Evolutionary conservation across 2,797 vertebrate genomes (phyloP).

Genomic region (Lepus oiostolus): DNA sequence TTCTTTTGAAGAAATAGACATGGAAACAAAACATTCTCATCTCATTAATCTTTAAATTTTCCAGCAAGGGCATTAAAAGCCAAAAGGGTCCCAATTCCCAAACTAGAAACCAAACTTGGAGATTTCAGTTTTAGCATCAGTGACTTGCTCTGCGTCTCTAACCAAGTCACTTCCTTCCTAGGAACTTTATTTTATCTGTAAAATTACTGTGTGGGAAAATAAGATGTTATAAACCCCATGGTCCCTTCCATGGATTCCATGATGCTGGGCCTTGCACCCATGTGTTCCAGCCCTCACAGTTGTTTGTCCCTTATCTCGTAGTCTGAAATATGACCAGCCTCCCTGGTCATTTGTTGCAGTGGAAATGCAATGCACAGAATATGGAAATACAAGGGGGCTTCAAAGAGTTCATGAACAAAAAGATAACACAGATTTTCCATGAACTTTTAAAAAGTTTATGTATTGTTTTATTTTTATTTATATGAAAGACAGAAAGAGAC

Average conservation of each 20-base stretch:
- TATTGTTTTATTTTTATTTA: too few species aligned
- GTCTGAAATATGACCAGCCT: neutral
- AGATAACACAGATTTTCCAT: too few species aligned
- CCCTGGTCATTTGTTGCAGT: neutral
- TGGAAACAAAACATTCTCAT: constrained; percentile 70
- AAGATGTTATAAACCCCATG: neutral
- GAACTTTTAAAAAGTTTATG: too few species aligned
- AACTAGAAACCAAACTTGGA: neutral
- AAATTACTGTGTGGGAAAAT: neutral
- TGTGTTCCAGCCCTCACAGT: neutral
- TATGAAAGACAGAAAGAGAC: too few species aligned
- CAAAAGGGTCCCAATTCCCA: neutral
- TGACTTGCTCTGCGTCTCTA: constrained; percentile 1
- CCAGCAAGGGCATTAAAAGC: neutral
- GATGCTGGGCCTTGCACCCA: neutral
- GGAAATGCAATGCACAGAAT: neutral
- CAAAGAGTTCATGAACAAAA: too few species aligned
- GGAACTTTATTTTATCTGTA: neutral
- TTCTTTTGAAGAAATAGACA: constrained; percentile 78
- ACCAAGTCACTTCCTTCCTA: neutral
- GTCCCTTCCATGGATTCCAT: neutral
- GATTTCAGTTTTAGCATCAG: neutral
- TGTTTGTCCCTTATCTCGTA: neutral
- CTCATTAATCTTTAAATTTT: constrained; percentile 57
- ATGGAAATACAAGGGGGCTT: neutral